Evolutionary conservation across 2,797 vertebrate genomes (phyloP).

Genomic region (Chromobotia macracanthus): DNA sequence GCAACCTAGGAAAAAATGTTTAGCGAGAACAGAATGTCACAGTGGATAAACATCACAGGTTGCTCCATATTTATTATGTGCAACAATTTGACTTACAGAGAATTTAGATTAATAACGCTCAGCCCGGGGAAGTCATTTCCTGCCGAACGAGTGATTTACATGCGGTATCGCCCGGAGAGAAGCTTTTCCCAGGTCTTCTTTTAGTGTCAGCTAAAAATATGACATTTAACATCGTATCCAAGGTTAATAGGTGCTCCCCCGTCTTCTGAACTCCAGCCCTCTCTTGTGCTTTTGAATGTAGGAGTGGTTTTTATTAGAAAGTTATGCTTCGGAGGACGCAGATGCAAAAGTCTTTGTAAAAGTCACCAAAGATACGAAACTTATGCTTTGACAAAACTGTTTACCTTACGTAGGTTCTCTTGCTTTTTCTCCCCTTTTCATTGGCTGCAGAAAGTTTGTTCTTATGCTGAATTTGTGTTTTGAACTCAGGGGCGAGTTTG

Average conservation of each 20-base stretch:
- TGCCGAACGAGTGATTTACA: constrained; percentile 97
- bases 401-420: not conserved
- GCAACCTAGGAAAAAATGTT: constrained; percentile 65
- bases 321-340: constrained; percentile 41
- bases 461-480: not conserved
- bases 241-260: constrained; percentile 97
- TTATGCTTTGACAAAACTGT: constrained; percentile 26
- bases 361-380: constrained; percentile 49
- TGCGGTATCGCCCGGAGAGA: constrained; percentile 88
- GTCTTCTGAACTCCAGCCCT: constrained; percentile 82
- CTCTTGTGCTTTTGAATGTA: constrained; percentile 60
- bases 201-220: constrained; percentile 94
- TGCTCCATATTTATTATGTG: constrained; percentile 95
- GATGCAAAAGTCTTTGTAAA: constrained; percentile 56
- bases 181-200: constrained; percentile 83
- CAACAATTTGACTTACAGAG: constrained; percentile 95
- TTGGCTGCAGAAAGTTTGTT: constrained; percentile 5
- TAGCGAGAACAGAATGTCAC: constrained; percentile 79
- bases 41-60: constrained; percentile 83
- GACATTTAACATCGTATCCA: constrained; percentile 96
- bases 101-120: constrained; percentile 99
- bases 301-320: constrained; percentile 50
- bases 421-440: not conserved
- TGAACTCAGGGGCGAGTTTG: not conserved
- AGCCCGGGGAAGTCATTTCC: constrained; percentile 97